phyloP scores from a whole-genome alignment of 1,140 invertebrate genomes.

The Temnothorax nylanderi region DNA sequence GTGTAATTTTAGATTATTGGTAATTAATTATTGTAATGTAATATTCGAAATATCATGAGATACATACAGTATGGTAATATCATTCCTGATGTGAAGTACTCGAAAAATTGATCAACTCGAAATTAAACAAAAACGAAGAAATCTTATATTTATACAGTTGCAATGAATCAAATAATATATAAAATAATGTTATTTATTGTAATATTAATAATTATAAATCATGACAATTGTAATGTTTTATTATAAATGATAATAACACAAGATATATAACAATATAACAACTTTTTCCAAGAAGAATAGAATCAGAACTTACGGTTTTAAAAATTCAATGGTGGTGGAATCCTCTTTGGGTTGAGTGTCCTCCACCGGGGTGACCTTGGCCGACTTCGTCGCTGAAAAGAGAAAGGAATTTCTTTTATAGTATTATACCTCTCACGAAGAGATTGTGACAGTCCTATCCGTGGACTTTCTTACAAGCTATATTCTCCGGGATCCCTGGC shows the following conservation, averaged over 20 bases:
- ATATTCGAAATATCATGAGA: not conserved
- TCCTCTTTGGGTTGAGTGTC: conserved; percentile 80
- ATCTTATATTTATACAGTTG: not conserved
- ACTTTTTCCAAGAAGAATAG: too few relatives aligned
- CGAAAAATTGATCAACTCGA: conserved; percentile 16
- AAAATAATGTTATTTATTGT: not conserved
- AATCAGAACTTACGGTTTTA: conserved; percentile 62
- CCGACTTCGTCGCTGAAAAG: conserved; percentile 82
- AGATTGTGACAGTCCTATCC: conserved; percentile 4
- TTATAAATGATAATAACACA: not conserved
- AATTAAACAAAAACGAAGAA: not conserved
- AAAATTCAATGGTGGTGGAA: conserved; percentile 73
- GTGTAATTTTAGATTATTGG: not conserved
- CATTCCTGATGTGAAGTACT: not conserved
- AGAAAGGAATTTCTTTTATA: conserved; percentile 44
- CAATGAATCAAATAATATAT: not conserved
- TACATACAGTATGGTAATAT: not conserved
- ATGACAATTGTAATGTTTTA: too few relatives aligned
- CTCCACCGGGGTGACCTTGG: conserved; percentile 80
- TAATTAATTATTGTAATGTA: not conserved
- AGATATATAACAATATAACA: not conserved
- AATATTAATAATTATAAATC: conserved; percentile 7
- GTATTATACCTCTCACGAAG: not conserved
- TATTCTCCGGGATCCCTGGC: not conserved
- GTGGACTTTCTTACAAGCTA: conserved; percentile 14